These are phyloP conservation scores for Cacoxenus indagator DNA, from an alignment of 2,888 invertebrate genomes.

Conservation along the genomic window DNA sequence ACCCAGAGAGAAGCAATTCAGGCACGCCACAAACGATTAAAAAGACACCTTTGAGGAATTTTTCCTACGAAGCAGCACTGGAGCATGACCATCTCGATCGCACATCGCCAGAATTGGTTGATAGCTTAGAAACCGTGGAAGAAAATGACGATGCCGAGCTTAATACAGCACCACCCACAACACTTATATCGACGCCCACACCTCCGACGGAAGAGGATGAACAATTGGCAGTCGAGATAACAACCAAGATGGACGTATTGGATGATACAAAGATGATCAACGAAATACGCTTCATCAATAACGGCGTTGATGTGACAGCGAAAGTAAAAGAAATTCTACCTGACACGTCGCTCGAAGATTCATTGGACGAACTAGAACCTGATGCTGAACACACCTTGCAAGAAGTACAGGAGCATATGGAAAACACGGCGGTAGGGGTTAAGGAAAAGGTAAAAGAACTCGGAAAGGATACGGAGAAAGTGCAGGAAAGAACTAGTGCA, in stretches of 20 bases:
- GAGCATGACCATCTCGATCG: slow-evolving; percentile 57
- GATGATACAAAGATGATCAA: slow-evolving; percentile 63
- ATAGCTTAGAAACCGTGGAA: slow-evolving; percentile 59
- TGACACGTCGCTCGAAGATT: slow-evolving; percentile 43
- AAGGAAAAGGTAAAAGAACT: slow-evolving; percentile 35
- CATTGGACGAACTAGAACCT: slow-evolving; percentile 43
- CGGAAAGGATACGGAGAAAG: slow-evolving; percentile 14
- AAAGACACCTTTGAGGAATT: slow-evolving; percentile 57
- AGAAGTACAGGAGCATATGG: slow-evolving; percentile 43
- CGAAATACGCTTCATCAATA: slow-evolving; percentile 70
- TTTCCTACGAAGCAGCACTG: slow-evolving; percentile 62
- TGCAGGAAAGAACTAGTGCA: slow-evolving; percentile 27
- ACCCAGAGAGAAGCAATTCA: slow-evolving; percentile 58
- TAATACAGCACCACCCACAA: slow-evolving; percentile 10
- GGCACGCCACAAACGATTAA: slow-evolving; percentile 56
- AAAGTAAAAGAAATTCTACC: slow-evolving; percentile 58
- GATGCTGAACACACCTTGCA: slow-evolving; percentile 40
- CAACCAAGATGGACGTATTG: slow-evolving; percentile 58
- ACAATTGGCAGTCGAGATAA: slow-evolving; percentile 66
- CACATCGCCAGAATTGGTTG: slow-evolving; percentile 57
- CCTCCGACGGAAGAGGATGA: slow-evolving; percentile 67
- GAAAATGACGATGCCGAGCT: slow-evolving; percentile 30
- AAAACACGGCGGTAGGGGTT: slow-evolving; percentile 39
- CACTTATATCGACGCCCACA: slow-evolving; percentile 50
- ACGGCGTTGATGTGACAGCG: slow-evolving; percentile 69